Evolutionary conservation across 2,797 vertebrate genomes (phyloP), one percentile per base, ranked within the genome.

Genomic region (Phoebastria nigripes): DNA sequence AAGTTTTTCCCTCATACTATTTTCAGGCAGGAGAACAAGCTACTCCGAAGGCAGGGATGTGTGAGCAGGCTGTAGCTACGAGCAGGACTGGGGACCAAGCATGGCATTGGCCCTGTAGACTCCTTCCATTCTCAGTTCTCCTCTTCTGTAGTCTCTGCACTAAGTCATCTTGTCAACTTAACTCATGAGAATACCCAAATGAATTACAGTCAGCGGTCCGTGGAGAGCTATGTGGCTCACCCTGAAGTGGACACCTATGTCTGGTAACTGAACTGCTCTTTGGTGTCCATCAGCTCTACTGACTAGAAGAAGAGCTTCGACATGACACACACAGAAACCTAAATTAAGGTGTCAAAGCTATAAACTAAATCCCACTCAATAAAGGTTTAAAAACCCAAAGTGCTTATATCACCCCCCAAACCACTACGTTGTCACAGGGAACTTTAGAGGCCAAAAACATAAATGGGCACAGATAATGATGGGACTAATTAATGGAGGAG

Each of bases 181-280:
- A 6, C 20, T 55, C 41, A 12, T 24, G 28, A 73, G 17, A 54
- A 71, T 2, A 71, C 12, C 28, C 28, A 54, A 22, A 37, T 1
- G 24, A 66, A 13, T 7, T 19, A 42, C 33, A 61, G 24, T 4
- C 12, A 29, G 22, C 1, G 1, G 19, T 49, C 26, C 2, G 0
- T 10, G n/a, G 21, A 58, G 55, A 63, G 22, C 24, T n/a, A 17
- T 3, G 18, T 3, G 33, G 29, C n/a, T 76, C 44, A 46, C 12
- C 41, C 61, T 35, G 1, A 29, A 35, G 51, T 4, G 17, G 63
- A 44, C 41, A 24, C 13, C 18, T 11, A 13, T 2, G 24, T 22
- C n/a, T 81, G 59, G 16, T 5, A 59, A 47, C 41, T 11, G 18
- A 65, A 26, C 29, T 14, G 22, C 19, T 59, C 41, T 39, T 42